A percentile compares a stretch with the other conserved stretches of the same genome.
Evolutionary conservation across 1,140 invertebrate genomes (phyloP).

Genomic region (Nixonia krombeini): DNA sequence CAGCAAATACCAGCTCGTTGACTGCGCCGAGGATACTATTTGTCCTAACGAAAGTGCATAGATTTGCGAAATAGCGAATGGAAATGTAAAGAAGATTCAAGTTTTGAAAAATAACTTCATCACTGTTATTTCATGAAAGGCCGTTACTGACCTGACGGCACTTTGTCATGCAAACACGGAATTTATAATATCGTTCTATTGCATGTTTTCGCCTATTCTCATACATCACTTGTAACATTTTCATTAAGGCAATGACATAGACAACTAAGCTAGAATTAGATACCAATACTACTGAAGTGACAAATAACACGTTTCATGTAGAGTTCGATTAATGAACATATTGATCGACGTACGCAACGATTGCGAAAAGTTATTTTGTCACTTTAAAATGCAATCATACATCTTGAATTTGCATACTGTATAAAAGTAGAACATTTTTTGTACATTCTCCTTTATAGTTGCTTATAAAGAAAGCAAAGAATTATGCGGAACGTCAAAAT

Average conservation of each 20-base stretch:
- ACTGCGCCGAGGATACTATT: neutral
- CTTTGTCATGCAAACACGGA: slow-evolving; percentile 48
- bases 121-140: slow-evolving; percentile 38
- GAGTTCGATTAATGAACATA: neutral
- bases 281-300: slow-evolving; percentile 21
- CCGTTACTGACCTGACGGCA: slow-evolving; percentile 36
- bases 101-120: slow-evolving; percentile 39
- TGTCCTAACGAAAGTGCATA: neutral
- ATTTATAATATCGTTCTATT: slow-evolving; percentile 39
- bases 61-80: neutral
- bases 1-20: no score
- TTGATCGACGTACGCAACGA: neutral
- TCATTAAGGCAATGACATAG: slow-evolving; percentile 37
- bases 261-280: slow-evolving; percentile 34
- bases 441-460: neutral
- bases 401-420: slow-evolving; percentile 4
- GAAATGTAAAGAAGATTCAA: neutral
- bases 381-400: slow-evolving; percentile 9
- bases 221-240: slow-evolving; percentile 43
- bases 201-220: slow-evolving; percentile 38
- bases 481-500: no score
- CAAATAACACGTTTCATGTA: slow-evolving; percentile 7
- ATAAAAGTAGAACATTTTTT: slow-evolving; percentile 18
- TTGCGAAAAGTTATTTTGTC: slow-evolving; percentile 10
- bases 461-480: neutral